A percentile compares a stretch with the other conserved stretches of the same genome.
Evolutionary conservation across 2,888 invertebrate species (phyloP).

Genomic region (Microctonus hyperodae): DNA sequence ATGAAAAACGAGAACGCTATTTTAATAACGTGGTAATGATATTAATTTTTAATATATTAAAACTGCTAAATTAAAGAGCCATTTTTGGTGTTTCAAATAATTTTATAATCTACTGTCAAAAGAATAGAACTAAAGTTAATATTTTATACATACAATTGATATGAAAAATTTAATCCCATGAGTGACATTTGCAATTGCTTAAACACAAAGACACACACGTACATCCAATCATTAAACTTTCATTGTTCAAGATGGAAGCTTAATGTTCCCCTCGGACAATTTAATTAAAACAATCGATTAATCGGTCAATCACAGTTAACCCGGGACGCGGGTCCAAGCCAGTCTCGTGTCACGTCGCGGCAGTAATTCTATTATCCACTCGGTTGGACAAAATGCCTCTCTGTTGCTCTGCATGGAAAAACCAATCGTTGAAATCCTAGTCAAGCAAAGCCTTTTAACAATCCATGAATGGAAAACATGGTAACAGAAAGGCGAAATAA

Average conservation of each 20-base stretch:
- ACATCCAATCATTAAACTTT: slow-evolving; percentile 15
- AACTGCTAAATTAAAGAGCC: not conserved
- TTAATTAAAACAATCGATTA: slow-evolving; percentile 56
- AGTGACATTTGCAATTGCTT: not conserved
- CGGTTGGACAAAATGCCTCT: slow-evolving; percentile 30
- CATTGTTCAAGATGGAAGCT: slow-evolving; percentile 44
- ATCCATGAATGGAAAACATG: not conserved
- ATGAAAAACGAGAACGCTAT: no score
- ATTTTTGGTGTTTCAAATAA: not conserved
- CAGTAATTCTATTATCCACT: slow-evolving; percentile 43
- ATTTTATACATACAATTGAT: not conserved
- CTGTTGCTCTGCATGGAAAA: slow-evolving; percentile 8
- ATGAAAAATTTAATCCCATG: not conserved
- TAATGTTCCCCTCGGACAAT: slow-evolving; percentile 42
- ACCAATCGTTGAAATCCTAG: slow-evolving; percentile 21
- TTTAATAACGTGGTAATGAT: not conserved
- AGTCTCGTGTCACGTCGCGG: slow-evolving; percentile 44
- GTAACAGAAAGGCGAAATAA: not conserved
- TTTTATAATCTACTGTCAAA: not conserved
- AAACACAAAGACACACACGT: slow-evolving; percentile 6
- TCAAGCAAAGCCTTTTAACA: slow-evolving; percentile 9
- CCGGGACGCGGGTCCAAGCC: slow-evolving; percentile 36
- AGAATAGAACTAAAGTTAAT: not conserved
- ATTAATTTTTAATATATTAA: no score
- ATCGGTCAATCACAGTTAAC: slow-evolving; percentile 57